These are phyloP conservation scores for Heliconius nattereri DNA, from an alignment of 1,140 invertebrate genomes.

Conservation along the genomic window DNA sequence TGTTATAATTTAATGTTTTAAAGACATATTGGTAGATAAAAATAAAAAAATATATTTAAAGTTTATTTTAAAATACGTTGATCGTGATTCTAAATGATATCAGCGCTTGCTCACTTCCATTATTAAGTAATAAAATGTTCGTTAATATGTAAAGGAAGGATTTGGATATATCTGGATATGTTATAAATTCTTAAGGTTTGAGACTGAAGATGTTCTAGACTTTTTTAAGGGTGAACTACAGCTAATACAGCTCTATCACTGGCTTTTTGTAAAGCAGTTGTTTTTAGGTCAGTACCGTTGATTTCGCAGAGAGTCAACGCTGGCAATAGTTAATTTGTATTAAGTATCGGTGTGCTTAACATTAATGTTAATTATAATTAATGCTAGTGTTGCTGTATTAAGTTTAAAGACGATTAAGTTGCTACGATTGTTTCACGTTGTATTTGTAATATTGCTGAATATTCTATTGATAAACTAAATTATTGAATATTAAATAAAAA, in stretches of 20 bases:
- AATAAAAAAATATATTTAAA: neutral
- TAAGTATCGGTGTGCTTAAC: slow-evolving; percentile 70
- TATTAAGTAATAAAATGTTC: slow-evolving; percentile 39
- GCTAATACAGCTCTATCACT: slow-evolving; percentile 23
- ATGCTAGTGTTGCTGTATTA: slow-evolving; percentile 59
- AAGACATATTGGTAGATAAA: neutral
- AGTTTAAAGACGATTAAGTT: slow-evolving; percentile 68
- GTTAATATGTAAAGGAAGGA: slow-evolving; percentile 28
- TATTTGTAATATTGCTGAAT: slow-evolving; percentile 79
- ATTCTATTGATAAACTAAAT: slow-evolving; percentile 76
- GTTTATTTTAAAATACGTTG: slow-evolving; percentile 19
- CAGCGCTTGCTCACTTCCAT: slow-evolving; percentile 65
- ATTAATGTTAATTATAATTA: slow-evolving; percentile 51
- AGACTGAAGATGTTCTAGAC: slow-evolving; percentile 55
- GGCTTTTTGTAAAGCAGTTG: slow-evolving; percentile 26
- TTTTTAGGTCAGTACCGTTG: slow-evolving; percentile 29
- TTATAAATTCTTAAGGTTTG: slow-evolving; percentile 45
- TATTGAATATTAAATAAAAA: slow-evolving; percentile 80
- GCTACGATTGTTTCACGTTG: slow-evolving; percentile 77
- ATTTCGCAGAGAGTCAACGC: slow-evolving; percentile 21
- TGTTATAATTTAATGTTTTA: neutral
- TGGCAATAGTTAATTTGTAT: slow-evolving; percentile 61
- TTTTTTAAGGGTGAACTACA: slow-evolving; percentile 34
- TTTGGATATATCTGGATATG: slow-evolving; percentile 37
- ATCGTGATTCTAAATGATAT: slow-evolving; percentile 29